Evolutionary conservation across 1,140 invertebrate species (phyloP).

Genomic region (Capitella teleta): DNA sequence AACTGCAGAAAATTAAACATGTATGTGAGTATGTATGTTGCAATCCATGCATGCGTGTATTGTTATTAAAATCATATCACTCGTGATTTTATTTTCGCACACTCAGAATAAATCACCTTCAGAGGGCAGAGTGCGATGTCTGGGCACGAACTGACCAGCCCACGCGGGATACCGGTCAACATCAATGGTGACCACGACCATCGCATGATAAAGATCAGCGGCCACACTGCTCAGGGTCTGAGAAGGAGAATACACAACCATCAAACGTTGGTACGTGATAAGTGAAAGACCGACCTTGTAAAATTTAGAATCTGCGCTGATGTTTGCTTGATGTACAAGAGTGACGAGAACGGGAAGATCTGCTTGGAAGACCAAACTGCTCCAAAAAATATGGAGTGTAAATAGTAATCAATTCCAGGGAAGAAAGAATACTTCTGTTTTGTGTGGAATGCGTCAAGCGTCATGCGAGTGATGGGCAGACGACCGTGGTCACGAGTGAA

Average conservation of each 20-base stretch:
- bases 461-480: conserved; percentile 17
- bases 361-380: conserved; percentile 7
- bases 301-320: conserved; percentile 14
- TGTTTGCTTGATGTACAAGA: conserved; percentile 15
- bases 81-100: too few relatives aligned
- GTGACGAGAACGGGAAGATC: conserved; percentile 15
- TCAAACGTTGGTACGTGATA: too few relatives aligned
- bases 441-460: conserved; percentile 16
- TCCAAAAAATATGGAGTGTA: not conserved
- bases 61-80: too few relatives aligned
- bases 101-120: too few relatives aligned
- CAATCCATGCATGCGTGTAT: too few relatives aligned
- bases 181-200: conserved; percentile 22
- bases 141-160: conserved; percentile 23
- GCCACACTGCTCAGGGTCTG: conserved; percentile 19
- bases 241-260: conserved; percentile 1
- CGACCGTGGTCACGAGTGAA: conserved; percentile 17
- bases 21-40: too few relatives aligned
- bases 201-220: conserved; percentile 18
- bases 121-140: too few relatives aligned
- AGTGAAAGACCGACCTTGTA: conserved; percentile 12
- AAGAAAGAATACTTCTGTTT: not conserved
- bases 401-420: not conserved
- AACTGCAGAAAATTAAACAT: too few relatives aligned
- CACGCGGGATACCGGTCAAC: conserved; percentile 19